A percentile compares a stretch with the other conserved stretches of the same genome.
Conservation (phyloP, 2,797 vertebrate species). For the Pangasius larnaudii region DNA sequence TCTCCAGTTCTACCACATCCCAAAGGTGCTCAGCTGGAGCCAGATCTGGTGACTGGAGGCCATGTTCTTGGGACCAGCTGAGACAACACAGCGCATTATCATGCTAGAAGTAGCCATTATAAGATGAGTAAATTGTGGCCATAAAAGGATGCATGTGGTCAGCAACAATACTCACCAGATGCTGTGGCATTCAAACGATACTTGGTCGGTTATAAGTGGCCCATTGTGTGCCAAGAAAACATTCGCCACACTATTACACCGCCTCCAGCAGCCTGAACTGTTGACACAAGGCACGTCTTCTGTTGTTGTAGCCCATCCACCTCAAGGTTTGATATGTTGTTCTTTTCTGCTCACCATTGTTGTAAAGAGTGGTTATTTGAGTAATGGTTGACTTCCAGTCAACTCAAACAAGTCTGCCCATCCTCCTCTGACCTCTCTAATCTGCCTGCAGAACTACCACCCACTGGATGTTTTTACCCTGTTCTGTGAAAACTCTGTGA, state of each 20-base stretch:
- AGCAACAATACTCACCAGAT: neutral
- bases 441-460: neutral
- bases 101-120: neutral
- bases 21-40: neutral
- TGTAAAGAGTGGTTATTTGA: neutral
- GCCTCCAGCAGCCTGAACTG: neutral
- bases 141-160: constrained; percentile 12
- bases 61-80: constrained; percentile 1
- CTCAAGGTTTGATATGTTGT: neutral
- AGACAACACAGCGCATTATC: neutral
- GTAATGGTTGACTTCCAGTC: neutral
- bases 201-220: neutral
- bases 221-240: neutral
- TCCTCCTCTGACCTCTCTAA: neutral
- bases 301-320: neutral
- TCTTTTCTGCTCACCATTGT: neutral
- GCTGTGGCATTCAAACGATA: neutral
- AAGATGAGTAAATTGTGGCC: neutral
- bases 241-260: neutral
- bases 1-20: neutral
- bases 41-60: neutral
- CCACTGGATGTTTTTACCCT: neutral
- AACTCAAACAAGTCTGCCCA: neutral
- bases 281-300: neutral
- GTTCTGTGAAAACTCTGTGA: neutral